Evolutionary conservation across 1,140 invertebrate genomes (phyloP).

Genomic region (Ceratina calcarata): DNA sequence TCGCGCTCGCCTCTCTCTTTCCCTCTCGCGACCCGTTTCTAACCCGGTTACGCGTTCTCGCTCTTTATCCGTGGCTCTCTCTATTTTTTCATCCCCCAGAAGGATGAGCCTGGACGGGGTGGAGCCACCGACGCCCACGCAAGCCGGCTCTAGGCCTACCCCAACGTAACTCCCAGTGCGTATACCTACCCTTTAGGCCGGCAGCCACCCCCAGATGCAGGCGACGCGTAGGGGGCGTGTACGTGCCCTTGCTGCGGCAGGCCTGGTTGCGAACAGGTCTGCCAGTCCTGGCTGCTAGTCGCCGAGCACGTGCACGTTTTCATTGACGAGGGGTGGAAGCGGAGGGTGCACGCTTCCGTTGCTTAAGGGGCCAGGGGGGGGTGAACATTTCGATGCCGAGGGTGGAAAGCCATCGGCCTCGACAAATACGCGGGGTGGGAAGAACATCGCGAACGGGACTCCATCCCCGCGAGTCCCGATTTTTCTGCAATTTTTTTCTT

Average conservation of each 20-base stretch:
- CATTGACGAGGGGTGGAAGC: slow-evolving; percentile 8
- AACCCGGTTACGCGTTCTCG: slow-evolving; percentile 43
- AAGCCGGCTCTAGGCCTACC: slow-evolving; percentile 75
- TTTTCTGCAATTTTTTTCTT: neutral
- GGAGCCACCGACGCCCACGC: slow-evolving; percentile 79
- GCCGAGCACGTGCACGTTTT: slow-evolving; percentile 60
- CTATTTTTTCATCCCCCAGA: slow-evolving; percentile 68
- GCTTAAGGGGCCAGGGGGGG: slow-evolving; percentile 30
- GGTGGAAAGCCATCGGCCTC: slow-evolving; percentile 47
- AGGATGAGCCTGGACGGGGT: slow-evolving; percentile 75
- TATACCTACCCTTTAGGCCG: slow-evolving; percentile 69
- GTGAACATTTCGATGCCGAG: slow-evolving; percentile 49
- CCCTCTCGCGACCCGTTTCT: slow-evolving; percentile 31
- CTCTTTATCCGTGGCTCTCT: slow-evolving; percentile 45
- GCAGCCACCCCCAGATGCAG: slow-evolving; percentile 70
- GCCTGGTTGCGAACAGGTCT: slow-evolving; percentile 49
- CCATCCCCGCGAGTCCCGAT: slow-evolving; percentile 3
- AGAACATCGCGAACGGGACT: neutral
- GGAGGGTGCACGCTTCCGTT: slow-evolving; percentile 36
- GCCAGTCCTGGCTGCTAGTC: slow-evolving; percentile 48
- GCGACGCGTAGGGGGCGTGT: slow-evolving; percentile 65
- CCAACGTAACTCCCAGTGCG: slow-evolving; percentile 69
- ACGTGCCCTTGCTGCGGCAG: slow-evolving; percentile 61
- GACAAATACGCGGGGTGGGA: neutral
- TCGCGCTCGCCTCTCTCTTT: neutral